Conservation (phyloP, 2,888 invertebrate species). For the Unio pictorum region DNA sequence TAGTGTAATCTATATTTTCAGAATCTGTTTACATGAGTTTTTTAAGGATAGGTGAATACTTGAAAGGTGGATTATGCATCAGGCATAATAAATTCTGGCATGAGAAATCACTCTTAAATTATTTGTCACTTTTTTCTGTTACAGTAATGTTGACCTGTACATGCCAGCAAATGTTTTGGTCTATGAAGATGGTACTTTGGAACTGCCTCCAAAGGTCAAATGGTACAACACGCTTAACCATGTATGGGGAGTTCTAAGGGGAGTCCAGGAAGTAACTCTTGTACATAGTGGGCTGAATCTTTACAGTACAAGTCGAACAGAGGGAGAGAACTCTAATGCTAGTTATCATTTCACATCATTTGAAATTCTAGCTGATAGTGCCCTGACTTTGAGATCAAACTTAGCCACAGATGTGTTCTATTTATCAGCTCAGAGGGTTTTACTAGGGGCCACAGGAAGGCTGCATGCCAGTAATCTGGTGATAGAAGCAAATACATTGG, state of each 20-base stretch:
- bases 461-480: conserved; percentile 20
- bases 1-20: too few species aligned
- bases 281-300: conserved; percentile 27
- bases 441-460: conserved; percentile 29
- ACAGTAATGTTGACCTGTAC: conserved; percentile 31
- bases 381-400: conserved; percentile 16
- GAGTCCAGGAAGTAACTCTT: conserved; percentile 40
- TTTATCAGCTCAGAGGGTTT: conserved; percentile 12
- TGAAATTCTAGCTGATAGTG: conserved; percentile 24
- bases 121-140: conserved; percentile 1
- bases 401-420: conserved; percentile 11
- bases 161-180: conserved; percentile 43
- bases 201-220: conserved; percentile 34
- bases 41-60: too few species aligned
- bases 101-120: too few species aligned
- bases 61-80: too few species aligned
- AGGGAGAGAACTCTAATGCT: conserved; percentile 7
- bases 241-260: conserved; percentile 42
- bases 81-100: too few species aligned
- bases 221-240: conserved; percentile 33
- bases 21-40: too few species aligned
- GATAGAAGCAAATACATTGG: conserved; percentile 18
- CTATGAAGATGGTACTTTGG: conserved; percentile 30
- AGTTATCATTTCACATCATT: conserved; percentile 20
- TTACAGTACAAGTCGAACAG: conserved; percentile 23